Evolutionary conservation across 2,113 vertebrate species (phyloP).

Genomic region (Corythaixoides concolor): DNA sequence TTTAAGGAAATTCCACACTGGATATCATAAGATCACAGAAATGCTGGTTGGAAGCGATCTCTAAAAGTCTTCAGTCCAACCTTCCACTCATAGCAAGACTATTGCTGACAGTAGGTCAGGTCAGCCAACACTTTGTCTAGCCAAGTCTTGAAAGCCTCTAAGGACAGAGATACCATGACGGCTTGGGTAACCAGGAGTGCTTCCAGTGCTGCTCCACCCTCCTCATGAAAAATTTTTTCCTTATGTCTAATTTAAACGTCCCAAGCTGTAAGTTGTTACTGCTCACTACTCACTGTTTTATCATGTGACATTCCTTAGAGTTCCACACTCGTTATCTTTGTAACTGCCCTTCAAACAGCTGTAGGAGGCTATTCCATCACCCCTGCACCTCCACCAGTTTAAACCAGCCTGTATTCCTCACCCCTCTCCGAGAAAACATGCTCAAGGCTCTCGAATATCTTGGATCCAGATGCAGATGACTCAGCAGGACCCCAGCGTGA

Average conservation of each 20-base stretch:
- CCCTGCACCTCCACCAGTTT: not conserved
- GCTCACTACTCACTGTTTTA: not conserved
- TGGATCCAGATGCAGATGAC: not conserved
- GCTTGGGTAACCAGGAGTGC: constrained; percentile 19
- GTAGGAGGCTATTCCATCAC: not conserved
- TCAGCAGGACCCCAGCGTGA: not conserved
- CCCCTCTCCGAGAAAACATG: accelerated
- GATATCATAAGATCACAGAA: constrained; percentile 57
- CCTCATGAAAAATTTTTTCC: not conserved
- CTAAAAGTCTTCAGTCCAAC: not conserved
- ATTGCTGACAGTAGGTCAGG: not conserved
- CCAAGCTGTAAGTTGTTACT: not conserved
- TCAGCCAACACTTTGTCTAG: constrained; percentile 39
- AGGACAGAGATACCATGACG: constrained; percentile 19
- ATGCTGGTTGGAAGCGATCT: not conserved
- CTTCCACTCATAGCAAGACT: constrained; percentile 10
- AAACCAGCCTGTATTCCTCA: not conserved
- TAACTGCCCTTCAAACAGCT: not conserved
- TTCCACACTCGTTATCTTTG: not conserved
- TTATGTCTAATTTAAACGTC: constrained; percentile 12
- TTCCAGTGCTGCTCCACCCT: constrained; percentile 55
- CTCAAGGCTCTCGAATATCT: not conserved
- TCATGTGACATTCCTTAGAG: not conserved
- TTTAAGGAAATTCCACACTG: constrained; percentile 61
- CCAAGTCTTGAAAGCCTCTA: constrained; percentile 39